Evolutionary conservation across 2,797 vertebrate species (phyloP).

Genomic region (Anisognathus igniventris): DNA sequence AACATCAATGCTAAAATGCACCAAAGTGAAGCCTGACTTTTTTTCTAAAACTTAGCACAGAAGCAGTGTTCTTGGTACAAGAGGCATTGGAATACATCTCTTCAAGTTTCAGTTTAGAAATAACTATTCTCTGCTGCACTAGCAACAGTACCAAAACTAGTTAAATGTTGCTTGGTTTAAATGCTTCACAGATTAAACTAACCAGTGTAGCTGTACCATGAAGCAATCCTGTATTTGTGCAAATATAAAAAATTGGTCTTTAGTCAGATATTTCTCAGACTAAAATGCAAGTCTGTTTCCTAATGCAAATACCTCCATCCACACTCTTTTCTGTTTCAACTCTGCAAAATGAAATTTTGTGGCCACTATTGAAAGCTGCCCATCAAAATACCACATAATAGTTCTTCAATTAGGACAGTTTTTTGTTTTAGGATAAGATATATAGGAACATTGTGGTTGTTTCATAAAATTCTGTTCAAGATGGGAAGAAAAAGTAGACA

Average conservation of each 20-base stretch:
- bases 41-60: neutral
- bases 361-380: neutral
- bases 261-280: neutral
- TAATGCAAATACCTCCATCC: neutral
- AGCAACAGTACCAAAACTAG: neutral
- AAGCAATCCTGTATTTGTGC: neutral
- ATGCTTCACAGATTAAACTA: neutral
- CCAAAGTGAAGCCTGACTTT: neutral
- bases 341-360: neutral
- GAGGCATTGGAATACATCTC: neutral
- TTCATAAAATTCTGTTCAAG: neutral
- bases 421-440: neutral
- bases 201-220: neutral
- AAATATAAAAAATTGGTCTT: neutral
- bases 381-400: neutral
- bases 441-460: neutral
- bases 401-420: neutral
- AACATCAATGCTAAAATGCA: neutral
- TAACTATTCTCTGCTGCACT: neutral
- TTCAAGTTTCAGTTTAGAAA: neutral
- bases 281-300: neutral
- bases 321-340: neutral
- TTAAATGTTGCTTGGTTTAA: neutral
- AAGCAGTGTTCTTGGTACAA: neutral
- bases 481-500: neutral